Base-by-base conservation (phyloP, 2,797 vertebrate species). In the Chromobotia macracanthus region DNA sequence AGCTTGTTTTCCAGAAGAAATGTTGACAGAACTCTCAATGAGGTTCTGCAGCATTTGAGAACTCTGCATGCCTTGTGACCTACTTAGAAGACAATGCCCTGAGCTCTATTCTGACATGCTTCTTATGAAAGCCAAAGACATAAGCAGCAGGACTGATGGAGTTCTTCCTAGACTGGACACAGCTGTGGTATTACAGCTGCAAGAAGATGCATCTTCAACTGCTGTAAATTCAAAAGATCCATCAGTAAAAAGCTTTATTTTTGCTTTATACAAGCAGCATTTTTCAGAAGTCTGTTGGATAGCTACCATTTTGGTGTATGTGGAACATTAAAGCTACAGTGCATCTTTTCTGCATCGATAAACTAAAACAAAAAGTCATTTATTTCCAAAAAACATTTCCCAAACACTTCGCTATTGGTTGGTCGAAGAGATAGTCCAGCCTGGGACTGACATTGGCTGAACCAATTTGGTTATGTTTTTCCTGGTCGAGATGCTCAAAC, bases 31-130 rank as follows among this genome's bases (percentile, higher is more conserved):
- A 80, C n/a, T 67, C 31, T 63, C 41, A 10, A 8, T 44, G 46
- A 64, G 58, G 71, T 38, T 81, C 18, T 67, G 55, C 41, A 64
- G 77, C 41, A 48, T 61, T 72, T 71, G 15, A 61, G 53, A 60
- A 79, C 76, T 64, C 76, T 73, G 38, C 61, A 77, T 72, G 77
- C 73, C 50, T 75, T 60, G 35, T 80, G 74, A 81, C 80, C 83
- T 75, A 81, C 53, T 83, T 74, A 74, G 56, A 79, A 61, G 75
- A 66, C 16, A 77, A 55, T 64, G 51, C 44, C 46, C 38, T 77
- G 38, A 58, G 67, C 71, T 7, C 41, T 46, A 31, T 72, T 58
- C 38, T 69, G 64, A 74, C 66, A 77, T 55, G 69, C 38, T 71
- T 55, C 66, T 25, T 50, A 65, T 74, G 63, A 77, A 69, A 41